These are phyloP conservation scores for Moxostoma hubbsi DNA, from an alignment of 2,797 vertebrate species.

Conservation along the genomic window DNA sequence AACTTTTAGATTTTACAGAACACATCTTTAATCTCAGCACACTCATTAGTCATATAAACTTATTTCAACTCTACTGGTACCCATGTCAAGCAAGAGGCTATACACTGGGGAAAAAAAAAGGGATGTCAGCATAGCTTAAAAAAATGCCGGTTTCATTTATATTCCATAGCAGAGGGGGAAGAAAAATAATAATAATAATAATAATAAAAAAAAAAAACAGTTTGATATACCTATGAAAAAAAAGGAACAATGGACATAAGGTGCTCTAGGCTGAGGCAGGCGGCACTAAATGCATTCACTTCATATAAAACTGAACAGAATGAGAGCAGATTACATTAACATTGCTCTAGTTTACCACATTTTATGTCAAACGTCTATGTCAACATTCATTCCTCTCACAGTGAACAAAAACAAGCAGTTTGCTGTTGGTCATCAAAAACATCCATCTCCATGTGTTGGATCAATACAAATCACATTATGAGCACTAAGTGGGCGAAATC, in stretches of 20 bases:
- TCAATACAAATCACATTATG: constrained; percentile 13
- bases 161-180: background rate
- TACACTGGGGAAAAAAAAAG: background rate
- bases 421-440: constrained; percentile 13
- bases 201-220: too few relatives aligned
- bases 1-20: constrained; percentile 30
- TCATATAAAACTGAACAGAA: constrained; percentile 8
- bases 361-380: background rate
- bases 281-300: constrained; percentile 11
- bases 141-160: background rate
- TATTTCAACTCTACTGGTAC: constrained; percentile 11
- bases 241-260: constrained; percentile 21
- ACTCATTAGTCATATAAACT: constrained; percentile 45
- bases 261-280: background rate
- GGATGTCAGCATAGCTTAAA: background rate
- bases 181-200: too few relatives aligned
- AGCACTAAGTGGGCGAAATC: constrained; percentile 3
- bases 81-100: background rate
- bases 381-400: constrained; percentile 13
- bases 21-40: constrained; percentile 33
- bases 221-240: constrained; percentile 31
- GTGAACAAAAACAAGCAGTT: constrained; percentile 24
- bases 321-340: constrained; percentile 13
- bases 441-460: background rate
- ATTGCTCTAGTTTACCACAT: background rate